Base-by-base conservation (phyloP, 2,797 vertebrate species). In the Brachyrhaphis roseni region DNA sequence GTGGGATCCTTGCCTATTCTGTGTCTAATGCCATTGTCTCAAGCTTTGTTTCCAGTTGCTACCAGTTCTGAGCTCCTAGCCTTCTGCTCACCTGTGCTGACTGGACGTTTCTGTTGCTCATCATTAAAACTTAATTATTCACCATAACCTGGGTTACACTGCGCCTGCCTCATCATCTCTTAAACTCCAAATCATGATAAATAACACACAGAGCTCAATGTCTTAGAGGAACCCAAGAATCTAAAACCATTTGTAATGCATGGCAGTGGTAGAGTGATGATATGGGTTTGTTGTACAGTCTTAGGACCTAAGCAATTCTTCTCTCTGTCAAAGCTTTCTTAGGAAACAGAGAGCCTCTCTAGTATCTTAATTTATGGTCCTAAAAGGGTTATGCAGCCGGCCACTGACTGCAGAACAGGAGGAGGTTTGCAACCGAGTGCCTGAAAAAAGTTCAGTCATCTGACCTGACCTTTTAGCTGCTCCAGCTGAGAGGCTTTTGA, bases 381-480 rank as follows among this genome's bases (percentile, higher is more conserved):
- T 23, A 41, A 20, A 18, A 23, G 20, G 36, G 36, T 43, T 43
- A 70, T 46, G n/a, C 3, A n/a, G n/a, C 41, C 2, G 5, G 11
- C 15, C 12, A 15, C 1, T n/a, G 26, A 7, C 66, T 4, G 39
- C 39, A 13, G 64, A 39, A 68, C 20, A 41, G 64, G 3, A 41
- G 39, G 4, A 70, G 66, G 39, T 70, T n/a, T n/a, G 8, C 23
- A n/a, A 70, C 39, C 5, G 23, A 13, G 39, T 43, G 26, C 23
- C 66, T n/a, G 66, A 70, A 70, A 68, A 41, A 68, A 71, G 68
- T 8, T n/a, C 41, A 46, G 68, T 45, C 28, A 46, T 71, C 41
- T 70, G n/a, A 78, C 68, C n/a, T 64, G 34, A 64, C 39, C 68
- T 64, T 72, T 88, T 46, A 55, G 64, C 23, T 49, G 57, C 80